Evolutionary conservation across 2,797 vertebrate species (phyloP), one percentile per base, ranked within the genome.

Genomic region (Parotocinclus haroldoi): DNA sequence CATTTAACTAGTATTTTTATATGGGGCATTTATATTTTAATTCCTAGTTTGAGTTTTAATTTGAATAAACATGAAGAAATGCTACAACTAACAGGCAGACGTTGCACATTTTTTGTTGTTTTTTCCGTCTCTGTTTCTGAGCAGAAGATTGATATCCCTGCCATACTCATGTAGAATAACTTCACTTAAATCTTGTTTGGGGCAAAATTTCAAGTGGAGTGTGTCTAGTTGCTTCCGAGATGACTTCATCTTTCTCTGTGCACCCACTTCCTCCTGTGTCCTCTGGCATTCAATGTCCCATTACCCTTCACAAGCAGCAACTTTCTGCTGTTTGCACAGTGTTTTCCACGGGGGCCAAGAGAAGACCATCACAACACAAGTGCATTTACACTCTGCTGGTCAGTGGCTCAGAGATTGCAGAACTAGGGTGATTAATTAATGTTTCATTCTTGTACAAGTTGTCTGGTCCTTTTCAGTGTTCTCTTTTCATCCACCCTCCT

Each of bases 101-200:
- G 38, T 18, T 76, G 38, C 46, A 19, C 14, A 17, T 18, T 76
- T 55, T 27, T 27, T 27, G 27, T 46, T 68, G 58, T 69, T 76
- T 74, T 86, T 81, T 81, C 62, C 51, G 73, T 77, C 66, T 9
- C 60, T 84, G 86, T 87, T 86, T 87, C 85, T 78, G 83, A 83
- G 86, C 87, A 80, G 83, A 88, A 90, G 88, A 90, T 90, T 87
- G 87, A 89, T 90, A 89, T 87, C 84, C 80, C 86, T 87, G 86
- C 86, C 88, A 89, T 84, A 82, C 84, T 88, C 84, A 84, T 87
- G 86, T 89, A 89, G 88, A 92, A 90, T 89, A 91, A 90, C 88
- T 86, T 90, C 86, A 86, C 89, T 91, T 90, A 90, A 92, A 91
- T 91, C 89, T 91, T 87, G 90, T 92, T 91, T 90, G 85, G 85